phyloP scores from a whole-genome alignment of 2,113 vertebrate genomes.

The Pseudorhombus dupliciocellatus region DNA sequence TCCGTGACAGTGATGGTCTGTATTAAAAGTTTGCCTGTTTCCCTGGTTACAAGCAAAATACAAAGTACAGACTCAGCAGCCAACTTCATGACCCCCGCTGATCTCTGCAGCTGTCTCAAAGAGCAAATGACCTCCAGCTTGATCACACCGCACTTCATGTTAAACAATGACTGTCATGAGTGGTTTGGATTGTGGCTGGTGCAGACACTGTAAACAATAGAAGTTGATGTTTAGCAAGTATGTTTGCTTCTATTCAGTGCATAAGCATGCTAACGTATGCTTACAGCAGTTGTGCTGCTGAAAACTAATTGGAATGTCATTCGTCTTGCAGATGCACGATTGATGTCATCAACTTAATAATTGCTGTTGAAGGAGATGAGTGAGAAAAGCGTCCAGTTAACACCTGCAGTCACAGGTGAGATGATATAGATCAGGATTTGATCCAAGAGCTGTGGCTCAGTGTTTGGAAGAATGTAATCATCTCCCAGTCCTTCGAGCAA shows the following conservation, averaged over 20 bases:
- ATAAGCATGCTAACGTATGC: background rate
- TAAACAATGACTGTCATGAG: background rate
- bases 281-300: background rate
- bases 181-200: no score
- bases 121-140: background rate
- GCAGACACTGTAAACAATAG: no score
- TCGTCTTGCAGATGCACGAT: background rate
- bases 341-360: background rate
- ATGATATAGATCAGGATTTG: background rate
- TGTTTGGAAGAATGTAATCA: background rate
- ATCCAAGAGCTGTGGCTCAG: background rate
- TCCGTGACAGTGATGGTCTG: background rate
- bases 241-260: background rate
- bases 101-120: no score
- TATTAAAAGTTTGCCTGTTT: background rate
- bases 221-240: background rate
- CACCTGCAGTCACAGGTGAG: background rate
- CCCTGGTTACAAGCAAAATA: background rate
- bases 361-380: background rate
- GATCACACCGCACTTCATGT: background rate
- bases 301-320: background rate
- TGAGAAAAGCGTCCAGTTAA: no score
- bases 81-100: no score
- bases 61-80: background rate
- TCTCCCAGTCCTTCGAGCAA: background rate